Percentiles rank a stretch among this genome's conserved stretches.
Conservation (phyloP, 2,797 vertebrate species). For the Odontamblyopus lacepedii region DNA sequence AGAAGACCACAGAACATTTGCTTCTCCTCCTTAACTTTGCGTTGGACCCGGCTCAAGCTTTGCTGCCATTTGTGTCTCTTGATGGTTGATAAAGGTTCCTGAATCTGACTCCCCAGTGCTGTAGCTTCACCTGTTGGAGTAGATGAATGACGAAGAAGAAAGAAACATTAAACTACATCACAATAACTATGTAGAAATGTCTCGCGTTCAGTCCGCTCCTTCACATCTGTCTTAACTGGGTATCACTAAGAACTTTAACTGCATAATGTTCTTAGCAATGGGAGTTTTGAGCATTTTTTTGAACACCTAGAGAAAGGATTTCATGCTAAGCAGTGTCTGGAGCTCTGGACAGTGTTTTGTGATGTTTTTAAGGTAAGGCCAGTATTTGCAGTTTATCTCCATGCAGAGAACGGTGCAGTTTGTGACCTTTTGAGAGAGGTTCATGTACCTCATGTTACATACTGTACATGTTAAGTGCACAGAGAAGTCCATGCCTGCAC, state of each 20-base stretch:
- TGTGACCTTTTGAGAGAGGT: conserved; percentile 20
- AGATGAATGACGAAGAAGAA: not conserved
- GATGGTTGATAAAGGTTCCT: not conserved
- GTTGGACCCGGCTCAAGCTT: not conserved
- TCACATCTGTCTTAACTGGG: not conserved
- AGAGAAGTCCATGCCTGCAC: conserved; percentile 19
- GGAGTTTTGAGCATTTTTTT: conserved; percentile 32
- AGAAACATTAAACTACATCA: not conserved
- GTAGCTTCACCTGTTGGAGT: not conserved
- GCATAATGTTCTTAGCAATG: conserved; percentile 21
- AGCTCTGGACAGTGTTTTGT: conserved; percentile 26
- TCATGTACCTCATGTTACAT: conserved; percentile 26
- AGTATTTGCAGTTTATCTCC: conserved; percentile 39
- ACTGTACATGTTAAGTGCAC: conserved; percentile 27
- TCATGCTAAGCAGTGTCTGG: conserved; percentile 11
- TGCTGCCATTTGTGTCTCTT: not conserved
- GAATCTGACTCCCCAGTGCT: not conserved
- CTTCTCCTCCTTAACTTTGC: not conserved
- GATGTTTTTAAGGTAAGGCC: conserved; percentile 26
- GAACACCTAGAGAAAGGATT: conserved; percentile 21
- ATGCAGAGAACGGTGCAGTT: conserved; percentile 26
- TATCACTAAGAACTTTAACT: not conserved
- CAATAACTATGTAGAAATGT: not conserved
- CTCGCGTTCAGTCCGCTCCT: not conserved
- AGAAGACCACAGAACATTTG: not conserved